Conservation (phyloP, 2,113 vertebrate genomes). For the Tor tambroides region DNA sequence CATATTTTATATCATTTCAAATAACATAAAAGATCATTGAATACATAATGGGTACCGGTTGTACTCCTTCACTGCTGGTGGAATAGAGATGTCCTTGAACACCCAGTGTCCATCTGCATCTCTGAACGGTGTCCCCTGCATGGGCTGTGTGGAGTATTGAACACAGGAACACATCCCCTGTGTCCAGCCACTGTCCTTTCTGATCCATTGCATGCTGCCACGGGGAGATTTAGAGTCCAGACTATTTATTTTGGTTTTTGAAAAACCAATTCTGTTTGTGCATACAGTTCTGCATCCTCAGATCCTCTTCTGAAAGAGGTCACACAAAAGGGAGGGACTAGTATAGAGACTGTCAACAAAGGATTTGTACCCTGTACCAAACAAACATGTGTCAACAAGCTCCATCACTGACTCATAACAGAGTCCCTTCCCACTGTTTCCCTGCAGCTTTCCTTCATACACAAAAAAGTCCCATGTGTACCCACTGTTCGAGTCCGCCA, state of each 20-base stretch:
- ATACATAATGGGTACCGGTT: neutral
- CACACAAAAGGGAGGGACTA: neutral
- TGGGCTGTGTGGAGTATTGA: neutral
- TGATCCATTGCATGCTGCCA: neutral
- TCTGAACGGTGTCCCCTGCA: neutral
- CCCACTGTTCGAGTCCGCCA: neutral
- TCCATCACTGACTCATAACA: slow-evolving; percentile 12
- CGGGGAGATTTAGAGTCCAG: neutral
- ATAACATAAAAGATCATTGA: neutral
- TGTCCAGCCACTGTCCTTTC: neutral
- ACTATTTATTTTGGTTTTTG: neutral
- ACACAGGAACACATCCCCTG: neutral
- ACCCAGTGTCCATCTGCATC: neutral
- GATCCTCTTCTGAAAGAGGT: neutral
- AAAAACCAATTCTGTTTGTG: neutral
- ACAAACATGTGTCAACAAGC: neutral
- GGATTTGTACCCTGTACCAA: neutral
- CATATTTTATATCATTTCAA: neutral
- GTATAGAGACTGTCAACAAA: neutral
- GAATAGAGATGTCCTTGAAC: neutral
- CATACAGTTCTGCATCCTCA: neutral
- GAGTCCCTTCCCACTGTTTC: neutral
- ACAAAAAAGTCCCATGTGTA: neutral
- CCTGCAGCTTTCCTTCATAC: neutral
- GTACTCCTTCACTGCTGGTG: slow-evolving; percentile 10